These are phyloP conservation scores for Drosophila putrida DNA, from an alignment of 2,888 invertebrate species.

Conservation along the genomic window DNA sequence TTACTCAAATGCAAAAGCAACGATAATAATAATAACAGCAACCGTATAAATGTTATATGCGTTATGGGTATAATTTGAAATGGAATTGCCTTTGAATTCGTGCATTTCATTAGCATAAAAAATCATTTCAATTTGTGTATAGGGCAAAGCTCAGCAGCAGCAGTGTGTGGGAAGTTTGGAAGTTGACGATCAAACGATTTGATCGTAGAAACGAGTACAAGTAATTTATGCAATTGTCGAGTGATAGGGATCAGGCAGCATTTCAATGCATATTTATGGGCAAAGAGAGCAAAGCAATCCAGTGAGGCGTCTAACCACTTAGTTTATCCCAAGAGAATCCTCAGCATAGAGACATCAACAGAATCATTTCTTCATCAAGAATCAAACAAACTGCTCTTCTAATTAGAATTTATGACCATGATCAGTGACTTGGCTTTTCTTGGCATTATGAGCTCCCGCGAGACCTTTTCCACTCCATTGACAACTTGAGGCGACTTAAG, in stretches of 20 bases:
- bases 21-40: slow-evolving; percentile 28
- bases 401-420: slow-evolving; percentile 52
- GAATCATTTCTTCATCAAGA: slow-evolving; percentile 1
- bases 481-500: slow-evolving; percentile 25
- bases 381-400: slow-evolving; percentile 9
- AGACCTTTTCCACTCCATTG: slow-evolving; percentile 29
- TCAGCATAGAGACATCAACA: slow-evolving; percentile 19
- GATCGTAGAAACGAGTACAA: slow-evolving; percentile 20
- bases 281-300: slow-evolving; percentile 32
- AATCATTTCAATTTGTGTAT: slow-evolving; percentile 54
- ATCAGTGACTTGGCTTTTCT: slow-evolving; percentile 1
- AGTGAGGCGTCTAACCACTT: slow-evolving; percentile 43
- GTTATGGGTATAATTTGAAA: slow-evolving; percentile 47
- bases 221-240: slow-evolving; percentile 54
- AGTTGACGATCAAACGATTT: slow-evolving; percentile 26
- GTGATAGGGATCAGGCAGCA: slow-evolving; percentile 43
- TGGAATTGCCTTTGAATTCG: slow-evolving; percentile 57
- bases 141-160: slow-evolving; percentile 36
- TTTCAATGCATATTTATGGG: slow-evolving; percentile 45
- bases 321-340: slow-evolving; percentile 4
- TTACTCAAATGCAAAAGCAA: slow-evolving; percentile 31
- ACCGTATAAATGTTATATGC: slow-evolving; percentile 48
- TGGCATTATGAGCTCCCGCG: slow-evolving; percentile 8
- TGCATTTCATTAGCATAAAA: slow-evolving; percentile 63
- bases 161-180: slow-evolving; percentile 50